Evolutionary conservation across 2,888 invertebrate species (phyloP), one percentile per base, ranked within the genome.

Genomic region (Gymnocheta viridis): DNA sequence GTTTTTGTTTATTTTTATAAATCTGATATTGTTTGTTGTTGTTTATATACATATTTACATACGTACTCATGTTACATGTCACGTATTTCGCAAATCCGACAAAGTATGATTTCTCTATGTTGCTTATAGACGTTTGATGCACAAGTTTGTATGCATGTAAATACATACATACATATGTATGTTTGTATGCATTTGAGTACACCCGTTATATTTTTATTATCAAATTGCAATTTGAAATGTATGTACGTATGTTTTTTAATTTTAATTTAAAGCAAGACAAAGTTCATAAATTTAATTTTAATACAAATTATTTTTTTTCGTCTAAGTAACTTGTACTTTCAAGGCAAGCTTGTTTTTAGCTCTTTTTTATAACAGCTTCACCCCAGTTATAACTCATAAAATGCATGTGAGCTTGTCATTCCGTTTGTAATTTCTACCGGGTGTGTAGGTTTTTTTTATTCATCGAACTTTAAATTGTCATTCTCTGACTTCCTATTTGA

Each of bases 11-110:
- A 14, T 51, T 35, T 51, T n/a, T 62, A 51, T 44, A 49, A 17
- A 19, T 51, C 12, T 7, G 12, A 3, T 22, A 17, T 44, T 7
- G n/a, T 17, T 17, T 14, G 9, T 38, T 14, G 4, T 38, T 12
- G 5, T 7, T 38, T 38, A 38, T 38, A n/a, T 1, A 38, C 9
- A 38, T 38, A 38, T 44, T 1, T 27, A 54, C 66, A 10, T 58
- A 47, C 49, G 19, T 58, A 54, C 81, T 82, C 77, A 72, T 82
- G 82, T 77, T 79, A 74, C 32, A 74, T 74, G 78, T 82, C 82
- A 82, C 82, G 78, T 82, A 60, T 67, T 72, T 27, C 19, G 64
- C 64, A 17, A 22, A 54, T 49, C 38, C 19, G 19, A 12, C 58
- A 60, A 38, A 10, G 14, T 62, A 72, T 44, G 29, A 19, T 58